Conservation (phyloP, 2,113 vertebrate genomes). For the Numenius arquata region DNA sequence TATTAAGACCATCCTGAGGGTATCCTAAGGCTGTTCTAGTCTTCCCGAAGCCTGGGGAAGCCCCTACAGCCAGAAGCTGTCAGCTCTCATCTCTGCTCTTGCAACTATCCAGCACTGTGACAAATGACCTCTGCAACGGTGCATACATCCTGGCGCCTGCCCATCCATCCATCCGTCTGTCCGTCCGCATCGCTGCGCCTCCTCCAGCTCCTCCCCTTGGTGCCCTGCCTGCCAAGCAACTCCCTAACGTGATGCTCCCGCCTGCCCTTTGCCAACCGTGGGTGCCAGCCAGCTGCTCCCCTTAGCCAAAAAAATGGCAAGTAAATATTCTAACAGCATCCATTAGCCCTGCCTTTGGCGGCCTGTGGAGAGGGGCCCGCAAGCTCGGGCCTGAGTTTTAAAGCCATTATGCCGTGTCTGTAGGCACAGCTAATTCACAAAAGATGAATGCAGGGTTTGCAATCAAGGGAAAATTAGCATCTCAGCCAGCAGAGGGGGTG, state of each 20-base stretch:
- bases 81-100: not conserved
- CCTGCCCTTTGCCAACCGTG: conserved; percentile 10
- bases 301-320: conserved; percentile 53
- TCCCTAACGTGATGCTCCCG: not conserved
- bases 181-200: not conserved
- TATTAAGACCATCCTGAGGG: conserved; percentile 4
- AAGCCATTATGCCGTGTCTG: conserved; percentile 41
- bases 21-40: conserved; percentile 1
- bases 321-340: conserved; percentile 64
- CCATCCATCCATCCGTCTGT: not conserved
- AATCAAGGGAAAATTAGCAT: conserved; percentile 72
- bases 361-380: conserved; percentile 11
- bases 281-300: conserved; percentile 39
- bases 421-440: conserved; percentile 64
- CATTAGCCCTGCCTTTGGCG: conserved; percentile 55
- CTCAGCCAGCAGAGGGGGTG: conserved; percentile 35
- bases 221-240: not conserved
- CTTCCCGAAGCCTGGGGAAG: conserved; percentile 37
- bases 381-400: not conserved
- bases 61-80: conserved; percentile 25
- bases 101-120: not conserved
- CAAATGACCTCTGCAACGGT: not conserved
- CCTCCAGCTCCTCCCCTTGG: not conserved
- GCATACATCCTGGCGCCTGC: not conserved
- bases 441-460: conserved; percentile 68